Evolutionary conservation across 2,888 invertebrate species (phyloP), one percentile per base, ranked within the genome.

Genomic region (Ophion obscuratus): DNA sequence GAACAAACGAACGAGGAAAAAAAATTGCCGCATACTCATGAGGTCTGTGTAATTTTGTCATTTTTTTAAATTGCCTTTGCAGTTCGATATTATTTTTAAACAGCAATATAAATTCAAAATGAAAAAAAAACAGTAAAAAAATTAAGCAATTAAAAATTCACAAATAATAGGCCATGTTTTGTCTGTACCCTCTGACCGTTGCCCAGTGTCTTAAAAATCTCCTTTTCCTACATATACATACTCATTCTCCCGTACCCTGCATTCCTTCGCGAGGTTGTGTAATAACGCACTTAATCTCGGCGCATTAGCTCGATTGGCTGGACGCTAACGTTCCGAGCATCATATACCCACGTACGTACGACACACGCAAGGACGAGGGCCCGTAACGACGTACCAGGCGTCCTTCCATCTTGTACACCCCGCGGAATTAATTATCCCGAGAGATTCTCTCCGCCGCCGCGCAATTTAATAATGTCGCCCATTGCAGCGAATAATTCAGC

Each of bases 251-350:
- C 84, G 74, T 78, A 81, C 79, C 79, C 82, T 83, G 81, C 87
- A 89, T 90, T 90, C 89, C 88, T 86, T 67, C 76, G 81, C 86
- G 86, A 88, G 85, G 82, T 89, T 88, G 87, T 88, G 88, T 89
- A 88, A 90, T 89, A 89, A 88, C 87, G 89, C 87, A 88, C 89
- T 89, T 89, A 88, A 89, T 89, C 89, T 85, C 88, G 77, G 70
- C 86, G 88, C 88, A 90, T 90, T 89, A 89, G 86, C 88, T 81
- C 87, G 89, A 90, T 88, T 89, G 89, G 87, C 85, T 86, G 88
- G 84, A 87, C 87, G 85, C 80, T 84, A 71, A 68, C 36, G 31
- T 74, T 66, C 76, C 61, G 36, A 66, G 70, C 24, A 40, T 57
- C 40, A 70, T 75, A 40, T 44, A 68, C 64, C 4, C 62, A 27